Conservation (phyloP, 2,888 invertebrate species). For the Pegoplata infirma region DNA sequence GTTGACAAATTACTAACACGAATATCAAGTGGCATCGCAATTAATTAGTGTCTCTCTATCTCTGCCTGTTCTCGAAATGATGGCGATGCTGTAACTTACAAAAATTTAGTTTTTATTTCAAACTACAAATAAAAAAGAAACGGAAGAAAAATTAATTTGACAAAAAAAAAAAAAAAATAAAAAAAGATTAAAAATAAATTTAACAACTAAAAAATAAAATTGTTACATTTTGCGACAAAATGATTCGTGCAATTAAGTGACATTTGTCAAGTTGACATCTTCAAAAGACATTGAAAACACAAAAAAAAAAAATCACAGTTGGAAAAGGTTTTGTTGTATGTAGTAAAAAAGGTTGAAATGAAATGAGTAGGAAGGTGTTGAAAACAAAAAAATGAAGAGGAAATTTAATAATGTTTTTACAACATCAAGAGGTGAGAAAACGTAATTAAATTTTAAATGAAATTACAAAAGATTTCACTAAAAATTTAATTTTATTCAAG, state of each 20-base stretch:
- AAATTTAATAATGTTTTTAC: conserved; percentile 22
- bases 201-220: conserved; percentile 25
- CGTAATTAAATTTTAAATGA: conserved; percentile 28
- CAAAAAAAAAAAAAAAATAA: no score
- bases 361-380: no score
- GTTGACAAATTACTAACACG: conserved; percentile 36
- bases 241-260: conserved; percentile 44
- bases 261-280: conserved; percentile 45
- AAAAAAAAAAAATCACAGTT: neutral
- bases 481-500: neutral
- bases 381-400: neutral
- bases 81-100: conserved; percentile 22
- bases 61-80: neutral
- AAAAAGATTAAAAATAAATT: neutral
- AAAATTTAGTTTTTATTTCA: neutral
- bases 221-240: conserved; percentile 32
- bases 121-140: conserved; percentile 17
- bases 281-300: conserved; percentile 18
- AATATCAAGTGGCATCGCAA: conserved; percentile 35
- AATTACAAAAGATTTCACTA: neutral
- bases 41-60: conserved; percentile 35
- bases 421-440: conserved; percentile 30
- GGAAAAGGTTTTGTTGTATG: conserved; percentile 8
- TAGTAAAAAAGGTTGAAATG: neutral
- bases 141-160: conserved; percentile 1